Conservation (phyloP, 2,888 invertebrate species). For the Xylota segnis region DNA sequence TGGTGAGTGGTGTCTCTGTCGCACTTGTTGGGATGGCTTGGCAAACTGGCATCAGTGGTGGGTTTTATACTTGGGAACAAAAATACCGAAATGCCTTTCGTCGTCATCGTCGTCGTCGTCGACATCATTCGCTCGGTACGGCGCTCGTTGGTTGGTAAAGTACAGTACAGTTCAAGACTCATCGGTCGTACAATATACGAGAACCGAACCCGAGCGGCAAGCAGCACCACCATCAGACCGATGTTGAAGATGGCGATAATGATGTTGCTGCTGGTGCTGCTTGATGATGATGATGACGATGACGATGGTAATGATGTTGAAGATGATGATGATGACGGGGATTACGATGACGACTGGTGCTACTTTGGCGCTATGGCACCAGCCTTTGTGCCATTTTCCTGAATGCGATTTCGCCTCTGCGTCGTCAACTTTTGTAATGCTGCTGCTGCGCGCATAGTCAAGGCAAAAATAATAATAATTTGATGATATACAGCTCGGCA, state of each 20-base stretch:
- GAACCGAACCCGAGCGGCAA: constrained; percentile 57
- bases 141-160: constrained; percentile 69
- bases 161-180: constrained; percentile 75
- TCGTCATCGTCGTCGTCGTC: constrained; percentile 77
- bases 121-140: constrained; percentile 73
- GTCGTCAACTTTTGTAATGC: constrained; percentile 64
- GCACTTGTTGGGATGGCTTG: constrained; percentile 56
- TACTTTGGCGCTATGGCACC: constrained; percentile 66
- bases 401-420: constrained; percentile 73
- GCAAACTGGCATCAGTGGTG: constrained; percentile 76
- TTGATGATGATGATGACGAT: constrained; percentile 38
- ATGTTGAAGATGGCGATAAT: constrained; percentile 74
- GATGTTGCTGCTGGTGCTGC: constrained; percentile 58
- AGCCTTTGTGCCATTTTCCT: constrained; percentile 71
- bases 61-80: constrained; percentile 77
- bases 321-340: constrained; percentile 61
- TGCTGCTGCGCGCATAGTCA: constrained; percentile 59
- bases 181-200: constrained; percentile 53
- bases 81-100: constrained; percentile 80
- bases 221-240: constrained; percentile 78
- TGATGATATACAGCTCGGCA: constrained; percentile 60
- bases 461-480: constrained; percentile 74
- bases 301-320: constrained; percentile 33
- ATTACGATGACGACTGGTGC: constrained; percentile 66
- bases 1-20: constrained; percentile 59